These are phyloP conservation scores for Microctenopoma lineatum DNA, from an alignment of 2,797 vertebrate genomes.

Conservation along the genomic window DNA sequence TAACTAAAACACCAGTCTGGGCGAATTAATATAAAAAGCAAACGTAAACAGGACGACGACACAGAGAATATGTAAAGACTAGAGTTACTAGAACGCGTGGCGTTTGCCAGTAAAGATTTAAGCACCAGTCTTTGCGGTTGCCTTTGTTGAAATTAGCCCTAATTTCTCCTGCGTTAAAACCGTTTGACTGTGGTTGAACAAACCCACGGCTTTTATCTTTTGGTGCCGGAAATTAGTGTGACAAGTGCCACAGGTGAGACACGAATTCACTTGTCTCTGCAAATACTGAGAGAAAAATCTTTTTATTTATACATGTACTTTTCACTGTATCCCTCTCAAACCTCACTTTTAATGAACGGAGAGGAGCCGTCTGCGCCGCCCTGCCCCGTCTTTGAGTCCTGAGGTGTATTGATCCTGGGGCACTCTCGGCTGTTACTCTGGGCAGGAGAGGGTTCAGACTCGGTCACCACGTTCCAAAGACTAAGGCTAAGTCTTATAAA, in stretches of 20 bases:
- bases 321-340: too few species aligned
- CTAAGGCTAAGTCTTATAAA: too few species aligned
- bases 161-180: constrained; percentile 6
- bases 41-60: constrained; percentile 2
- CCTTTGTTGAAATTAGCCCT: constrained; percentile 16
- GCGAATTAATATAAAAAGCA: constrained; percentile 34
- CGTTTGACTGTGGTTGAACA: constrained; percentile 19
- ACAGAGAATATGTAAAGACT: constrained; percentile 4
- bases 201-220: constrained; percentile 47
- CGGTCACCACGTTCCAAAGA: too few species aligned
- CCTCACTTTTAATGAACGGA: too few species aligned
- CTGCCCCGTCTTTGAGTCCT: too few species aligned
- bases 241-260: constrained; percentile 52
- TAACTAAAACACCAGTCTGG: constrained; percentile 29
- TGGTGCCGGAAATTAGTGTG: constrained; percentile 43
- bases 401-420: too few species aligned
- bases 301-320: too few species aligned
- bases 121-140: not conserved
- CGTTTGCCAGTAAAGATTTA: constrained; percentile 9
- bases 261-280: constrained; percentile 11
- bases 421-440: too few species aligned
- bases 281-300: not conserved
- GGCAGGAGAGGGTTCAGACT: too few species aligned
- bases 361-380: too few species aligned
- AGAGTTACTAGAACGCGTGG: not conserved